Evolutionary conservation across 1,140 invertebrate genomes (phyloP).

Genomic region (Aphis craccivora): DNA sequence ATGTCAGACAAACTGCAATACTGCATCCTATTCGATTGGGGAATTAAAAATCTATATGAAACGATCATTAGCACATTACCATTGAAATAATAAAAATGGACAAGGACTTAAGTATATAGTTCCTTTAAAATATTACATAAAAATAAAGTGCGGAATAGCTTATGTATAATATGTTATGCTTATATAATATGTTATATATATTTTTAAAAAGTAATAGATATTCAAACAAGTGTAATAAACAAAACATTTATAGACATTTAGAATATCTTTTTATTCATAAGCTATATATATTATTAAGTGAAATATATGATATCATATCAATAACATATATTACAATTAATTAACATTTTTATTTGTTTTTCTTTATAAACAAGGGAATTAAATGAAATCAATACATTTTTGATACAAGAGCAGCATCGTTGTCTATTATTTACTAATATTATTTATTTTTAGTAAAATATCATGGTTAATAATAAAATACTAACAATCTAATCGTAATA

Average conservation of each 20-base stretch:
- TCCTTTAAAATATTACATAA: not conserved
- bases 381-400: not conserved
- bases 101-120: not conserved
- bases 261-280: not conserved
- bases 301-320: not conserved
- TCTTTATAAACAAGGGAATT: not conserved
- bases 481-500: not conserved
- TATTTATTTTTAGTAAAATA: not conserved
- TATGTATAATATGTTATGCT: no score
- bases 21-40: not conserved
- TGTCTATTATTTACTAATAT: not conserved
- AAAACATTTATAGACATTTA: not conserved
- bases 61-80: not conserved
- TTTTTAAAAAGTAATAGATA: not conserved
- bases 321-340: not conserved
- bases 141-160: not conserved
- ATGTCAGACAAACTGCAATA: not conserved
- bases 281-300: not conserved
- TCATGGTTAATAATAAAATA: not conserved
- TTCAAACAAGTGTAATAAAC: not conserved
- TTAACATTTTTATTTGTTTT: not conserved
- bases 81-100: not conserved
- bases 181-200: not conserved
- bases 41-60: not conserved
- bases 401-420: not conserved